These are phyloP conservation scores for Pitangus sulphuratus DNA, from an alignment of 2,797 vertebrate species.

Conservation along the genomic window DNA sequence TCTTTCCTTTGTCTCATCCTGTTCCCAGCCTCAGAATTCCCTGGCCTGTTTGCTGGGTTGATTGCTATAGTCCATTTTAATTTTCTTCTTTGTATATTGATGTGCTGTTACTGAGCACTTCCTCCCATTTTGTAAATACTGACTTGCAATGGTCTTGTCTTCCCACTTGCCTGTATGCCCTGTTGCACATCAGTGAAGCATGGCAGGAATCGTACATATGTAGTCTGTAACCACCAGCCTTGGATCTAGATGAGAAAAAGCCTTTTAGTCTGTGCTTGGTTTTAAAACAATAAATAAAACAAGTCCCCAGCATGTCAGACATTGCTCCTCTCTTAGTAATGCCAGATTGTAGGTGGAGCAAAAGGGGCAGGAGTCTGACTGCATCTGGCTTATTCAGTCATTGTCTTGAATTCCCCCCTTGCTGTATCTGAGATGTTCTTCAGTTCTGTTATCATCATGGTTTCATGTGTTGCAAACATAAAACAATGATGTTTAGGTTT, in stretches of 20 bases:
- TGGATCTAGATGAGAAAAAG: not conserved
- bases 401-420: not conserved
- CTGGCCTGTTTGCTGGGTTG: not conserved
- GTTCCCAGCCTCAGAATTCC: not conserved
- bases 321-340: not conserved
- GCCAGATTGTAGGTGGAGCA: not conserved
- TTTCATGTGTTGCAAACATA: not conserved
- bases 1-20: not conserved
- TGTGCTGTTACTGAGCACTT: not conserved
- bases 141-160: not conserved
- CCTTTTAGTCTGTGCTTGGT: not conserved
- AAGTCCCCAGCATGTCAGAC: not conserved
- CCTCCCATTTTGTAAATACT: not conserved
- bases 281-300: conserved; percentile 10
- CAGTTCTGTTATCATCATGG: not conserved
- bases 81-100: not conserved
- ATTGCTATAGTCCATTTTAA: not conserved
- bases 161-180: not conserved
- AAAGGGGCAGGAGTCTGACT: not conserved
- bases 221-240: not conserved
- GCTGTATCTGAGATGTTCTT: not conserved
- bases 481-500: not conserved
- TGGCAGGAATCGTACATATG: fast-evolving
- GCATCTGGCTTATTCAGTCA: not conserved
- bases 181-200: not conserved